These are phyloP conservation scores for Hyphantria cunea DNA, from an alignment of 1,140 invertebrate genomes.

Conservation along the genomic window DNA sequence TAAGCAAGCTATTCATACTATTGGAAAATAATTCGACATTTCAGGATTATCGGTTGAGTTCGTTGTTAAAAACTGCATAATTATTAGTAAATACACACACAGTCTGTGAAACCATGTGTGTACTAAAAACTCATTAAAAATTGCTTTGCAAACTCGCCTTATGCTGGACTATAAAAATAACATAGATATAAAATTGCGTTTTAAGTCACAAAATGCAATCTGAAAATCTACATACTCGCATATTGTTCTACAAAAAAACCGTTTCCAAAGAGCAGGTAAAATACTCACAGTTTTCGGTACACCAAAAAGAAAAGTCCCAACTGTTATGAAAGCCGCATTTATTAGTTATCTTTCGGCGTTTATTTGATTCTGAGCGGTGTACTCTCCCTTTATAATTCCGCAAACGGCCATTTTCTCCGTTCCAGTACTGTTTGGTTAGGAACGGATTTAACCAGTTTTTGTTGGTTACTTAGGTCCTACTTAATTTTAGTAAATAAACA, in stretches of 20 bases:
- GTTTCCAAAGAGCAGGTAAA: not conserved
- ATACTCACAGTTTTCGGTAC: too few species aligned
- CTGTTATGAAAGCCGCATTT: slow-evolving; percentile 20
- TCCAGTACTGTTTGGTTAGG: slow-evolving; percentile 38
- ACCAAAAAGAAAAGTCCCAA: slow-evolving; percentile 2
- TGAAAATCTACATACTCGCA: not conserved
- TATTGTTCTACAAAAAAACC: not conserved
- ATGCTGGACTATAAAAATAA: too few species aligned
- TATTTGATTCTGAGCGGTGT: slow-evolving; percentile 19
- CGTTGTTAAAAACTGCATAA: too few species aligned
- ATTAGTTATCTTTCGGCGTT: slow-evolving; percentile 20
- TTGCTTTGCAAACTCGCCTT: too few species aligned
- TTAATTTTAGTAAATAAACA: slow-evolving; percentile 33
- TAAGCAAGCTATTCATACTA: too few species aligned
- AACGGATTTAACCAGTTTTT: slow-evolving; percentile 41
- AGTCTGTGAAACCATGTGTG: too few species aligned
- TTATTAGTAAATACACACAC: too few species aligned
- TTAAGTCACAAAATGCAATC: not conserved
- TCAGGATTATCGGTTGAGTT: too few species aligned
- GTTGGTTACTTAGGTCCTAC: slow-evolving; percentile 30
- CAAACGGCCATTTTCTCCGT: slow-evolving; percentile 37
- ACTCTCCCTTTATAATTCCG: slow-evolving; percentile 33
- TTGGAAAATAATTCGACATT: too few species aligned
- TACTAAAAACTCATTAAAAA: too few species aligned
- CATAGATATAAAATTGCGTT: too few species aligned